Evolutionary conservation across 2,113 vertebrate species (phyloP).

Genomic region (Alligator mississippiensis): DNA sequence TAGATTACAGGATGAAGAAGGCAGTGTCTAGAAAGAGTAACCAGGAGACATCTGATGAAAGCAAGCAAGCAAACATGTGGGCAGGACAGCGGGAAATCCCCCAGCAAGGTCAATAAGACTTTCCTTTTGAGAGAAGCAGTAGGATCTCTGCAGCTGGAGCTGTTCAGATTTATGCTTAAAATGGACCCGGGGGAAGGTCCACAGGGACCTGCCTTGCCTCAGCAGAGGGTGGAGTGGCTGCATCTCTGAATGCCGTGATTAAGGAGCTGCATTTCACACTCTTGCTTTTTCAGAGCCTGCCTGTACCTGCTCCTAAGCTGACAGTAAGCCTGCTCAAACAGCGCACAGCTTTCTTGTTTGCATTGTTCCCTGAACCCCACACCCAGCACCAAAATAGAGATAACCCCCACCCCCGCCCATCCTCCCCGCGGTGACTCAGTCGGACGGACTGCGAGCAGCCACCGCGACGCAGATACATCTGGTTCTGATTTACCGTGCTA

Average conservation of each 20-base stretch:
- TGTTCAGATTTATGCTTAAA: not conserved
- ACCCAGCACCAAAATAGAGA: slow-evolving; percentile 77
- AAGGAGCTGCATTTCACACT: slow-evolving; percentile 31
- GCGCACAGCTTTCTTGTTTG: slow-evolving; percentile 67
- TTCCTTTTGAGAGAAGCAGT: not conserved
- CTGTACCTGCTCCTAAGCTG: slow-evolving; percentile 72
- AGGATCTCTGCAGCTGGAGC: not conserved
- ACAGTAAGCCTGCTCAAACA: slow-evolving; percentile 72
- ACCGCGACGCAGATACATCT: slow-evolving; percentile 65
- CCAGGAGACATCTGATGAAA: not conserved
- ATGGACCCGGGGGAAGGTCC: not conserved
- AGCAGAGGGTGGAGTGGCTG: not conserved
- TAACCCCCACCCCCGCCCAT: slow-evolving; percentile 60
- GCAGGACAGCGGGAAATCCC: not conserved
- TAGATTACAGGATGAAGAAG: rapidly evolving
- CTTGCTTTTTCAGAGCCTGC: slow-evolving; percentile 61
- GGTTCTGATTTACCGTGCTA: slow-evolving; percentile 74
- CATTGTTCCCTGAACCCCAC: slow-evolving; percentile 78
- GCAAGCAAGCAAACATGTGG: not conserved
- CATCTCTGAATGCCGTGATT: not conserved
- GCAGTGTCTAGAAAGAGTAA: not conserved
- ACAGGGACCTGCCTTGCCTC: not conserved
- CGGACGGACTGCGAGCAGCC: slow-evolving; percentile 55
- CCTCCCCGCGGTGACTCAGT: slow-evolving; percentile 75
- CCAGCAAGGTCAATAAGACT: not conserved